Conservation (phyloP, 2,888 invertebrate species). For the Spilosoma lubricipeda region DNA sequence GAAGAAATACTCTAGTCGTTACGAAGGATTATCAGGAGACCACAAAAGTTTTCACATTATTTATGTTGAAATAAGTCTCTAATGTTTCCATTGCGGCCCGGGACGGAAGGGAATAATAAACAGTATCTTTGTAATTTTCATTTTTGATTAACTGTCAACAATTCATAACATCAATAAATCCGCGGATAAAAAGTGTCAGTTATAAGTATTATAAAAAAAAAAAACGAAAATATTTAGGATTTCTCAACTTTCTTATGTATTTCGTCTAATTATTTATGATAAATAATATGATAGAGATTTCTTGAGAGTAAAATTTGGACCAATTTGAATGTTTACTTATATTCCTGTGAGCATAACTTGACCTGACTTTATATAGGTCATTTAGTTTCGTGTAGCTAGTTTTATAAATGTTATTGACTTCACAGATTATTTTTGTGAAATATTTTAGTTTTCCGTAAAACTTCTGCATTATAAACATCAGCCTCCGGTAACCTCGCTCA, state of each 20-base stretch:
- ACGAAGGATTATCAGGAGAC: constrained; percentile 24
- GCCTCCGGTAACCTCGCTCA: too few species aligned
- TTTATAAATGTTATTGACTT: background rate
- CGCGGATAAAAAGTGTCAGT: background rate
- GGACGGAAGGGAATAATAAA: constrained; percentile 2
- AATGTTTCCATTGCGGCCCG: constrained; percentile 9
- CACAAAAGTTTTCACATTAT: constrained; percentile 26
- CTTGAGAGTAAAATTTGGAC: too few species aligned
- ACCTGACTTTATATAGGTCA: too few species aligned
- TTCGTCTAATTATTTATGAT: too few species aligned
- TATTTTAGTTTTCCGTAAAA: too few species aligned
- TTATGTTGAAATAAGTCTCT: constrained; percentile 22
- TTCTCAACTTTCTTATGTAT: too few species aligned
- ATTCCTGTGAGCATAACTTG: background rate
- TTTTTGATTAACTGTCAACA: constrained; percentile 6
- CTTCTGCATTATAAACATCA: too few species aligned
- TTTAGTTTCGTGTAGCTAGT: too few species aligned
- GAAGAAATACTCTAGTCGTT: constrained; percentile 27
- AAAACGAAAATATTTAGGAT: too few species aligned
- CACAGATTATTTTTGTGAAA: too few species aligned
- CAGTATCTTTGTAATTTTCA: constrained; percentile 4
- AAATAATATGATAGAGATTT: too few species aligned
- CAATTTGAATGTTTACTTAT: too few species aligned
- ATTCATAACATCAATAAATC: background rate
- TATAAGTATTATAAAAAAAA: background rate